Evolutionary conservation across 30 jellyfish, hydroid and myxozoan genomes (phyloP).

Genomic region (Turritopsis dohrnii): DNA sequence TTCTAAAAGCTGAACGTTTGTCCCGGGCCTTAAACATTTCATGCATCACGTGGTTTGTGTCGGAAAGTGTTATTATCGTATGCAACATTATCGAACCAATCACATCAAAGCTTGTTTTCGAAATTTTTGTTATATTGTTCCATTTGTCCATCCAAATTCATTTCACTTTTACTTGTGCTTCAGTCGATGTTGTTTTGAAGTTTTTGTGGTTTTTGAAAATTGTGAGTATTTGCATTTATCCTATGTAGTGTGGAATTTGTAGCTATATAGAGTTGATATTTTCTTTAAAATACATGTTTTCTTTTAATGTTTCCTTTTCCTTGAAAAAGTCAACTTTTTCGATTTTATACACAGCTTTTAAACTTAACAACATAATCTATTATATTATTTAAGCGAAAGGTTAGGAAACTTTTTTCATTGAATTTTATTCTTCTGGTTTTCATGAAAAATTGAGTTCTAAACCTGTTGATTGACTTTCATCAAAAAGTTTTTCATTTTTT

Average conservation of each 20-base stretch:
- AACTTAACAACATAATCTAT: too few species aligned
- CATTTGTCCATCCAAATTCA: not conserved
- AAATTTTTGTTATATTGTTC: not conserved
- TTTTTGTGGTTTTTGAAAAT: not conserved
- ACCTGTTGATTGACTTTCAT: not conserved
- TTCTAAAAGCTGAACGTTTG: too few species aligned
- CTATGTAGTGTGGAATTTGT: not conserved
- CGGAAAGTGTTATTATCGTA: not conserved
- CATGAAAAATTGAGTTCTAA: not conserved
- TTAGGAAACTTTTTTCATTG: not conserved
- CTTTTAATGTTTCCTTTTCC: not conserved
- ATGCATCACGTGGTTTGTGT: not conserved
- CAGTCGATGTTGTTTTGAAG: not conserved
- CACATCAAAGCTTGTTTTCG: not conserved
- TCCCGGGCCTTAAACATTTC: not conserved
- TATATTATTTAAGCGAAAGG: not conserved
- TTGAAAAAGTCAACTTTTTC: not conserved
- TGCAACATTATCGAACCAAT: not conserved
- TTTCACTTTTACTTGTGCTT: not conserved
- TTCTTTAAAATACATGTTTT: not conserved
- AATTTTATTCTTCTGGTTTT: too few species aligned
- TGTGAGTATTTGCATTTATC: not conserved
- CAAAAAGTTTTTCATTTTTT: too few species aligned
- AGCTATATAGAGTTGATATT: not conserved
- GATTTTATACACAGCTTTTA: not conserved